Evolutionary conservation across 1,140 invertebrate genomes (phyloP).

Genomic region (Formica exsecta): DNA sequence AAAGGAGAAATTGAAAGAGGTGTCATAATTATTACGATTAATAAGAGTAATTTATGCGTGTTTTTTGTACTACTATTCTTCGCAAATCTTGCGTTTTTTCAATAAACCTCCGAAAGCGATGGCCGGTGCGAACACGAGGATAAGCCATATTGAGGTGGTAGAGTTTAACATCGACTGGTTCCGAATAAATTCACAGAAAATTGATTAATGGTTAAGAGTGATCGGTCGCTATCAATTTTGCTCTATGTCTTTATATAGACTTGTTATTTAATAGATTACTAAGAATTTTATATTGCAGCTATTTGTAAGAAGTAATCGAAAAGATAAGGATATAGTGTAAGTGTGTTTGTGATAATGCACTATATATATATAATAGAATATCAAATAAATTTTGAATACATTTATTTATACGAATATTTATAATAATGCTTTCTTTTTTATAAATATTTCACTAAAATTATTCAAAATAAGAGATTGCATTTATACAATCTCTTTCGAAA

Average conservation of each 20-base stretch:
- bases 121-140: background rate
- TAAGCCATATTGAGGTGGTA: conserved; percentile 45
- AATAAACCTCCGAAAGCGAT: too few relatives aligned
- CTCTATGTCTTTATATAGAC: background rate
- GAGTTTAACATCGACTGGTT: conserved; percentile 51
- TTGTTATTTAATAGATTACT: background rate
- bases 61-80: too few relatives aligned
- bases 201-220: conserved; percentile 31
- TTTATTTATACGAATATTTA: background rate
- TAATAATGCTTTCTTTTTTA: background rate
- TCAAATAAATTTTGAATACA: background rate
- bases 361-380: background rate
- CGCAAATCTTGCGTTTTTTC: too few relatives aligned
- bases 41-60: too few relatives aligned
- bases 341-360: background rate
- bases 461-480: background rate
- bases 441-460: background rate
- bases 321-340: background rate
- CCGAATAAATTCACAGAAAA: background rate
- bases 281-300: background rate
- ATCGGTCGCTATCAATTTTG: conserved; percentile 14
- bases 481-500: background rate
- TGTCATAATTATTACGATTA: background rate
- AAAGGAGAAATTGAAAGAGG: conserved; percentile 34
- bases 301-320: background rate